Evolutionary conservation across 2,888 invertebrate genomes (phyloP).

Genomic region (Drosophila anomelani): DNA sequence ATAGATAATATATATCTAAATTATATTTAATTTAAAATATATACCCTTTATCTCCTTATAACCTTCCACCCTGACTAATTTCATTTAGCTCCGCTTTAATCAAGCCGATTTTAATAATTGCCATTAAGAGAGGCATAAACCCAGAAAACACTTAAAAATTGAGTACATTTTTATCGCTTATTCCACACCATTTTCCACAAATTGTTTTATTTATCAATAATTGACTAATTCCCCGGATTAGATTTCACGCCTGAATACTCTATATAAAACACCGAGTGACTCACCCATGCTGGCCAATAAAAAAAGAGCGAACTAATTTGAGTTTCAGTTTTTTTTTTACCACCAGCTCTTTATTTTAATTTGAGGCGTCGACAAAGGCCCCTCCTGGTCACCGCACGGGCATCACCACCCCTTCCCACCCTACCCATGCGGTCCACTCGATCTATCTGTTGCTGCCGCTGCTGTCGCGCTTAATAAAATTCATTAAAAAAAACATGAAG

Average conservation of each 20-base stretch:
- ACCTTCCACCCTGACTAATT: not conserved
- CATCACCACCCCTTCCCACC: constrained; percentile 1
- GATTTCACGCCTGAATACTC: constrained; percentile 14
- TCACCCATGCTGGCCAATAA: constrained; percentile 27
- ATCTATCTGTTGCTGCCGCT: constrained; percentile 32
- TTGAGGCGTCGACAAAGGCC: constrained; percentile 26
- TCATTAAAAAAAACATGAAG: constrained; percentile 48
- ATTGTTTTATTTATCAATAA: constrained; percentile 35
- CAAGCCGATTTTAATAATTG: constrained; percentile 1
- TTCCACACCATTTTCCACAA: constrained; percentile 18
- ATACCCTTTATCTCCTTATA: not conserved
- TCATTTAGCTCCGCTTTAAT: constrained; percentile 2
- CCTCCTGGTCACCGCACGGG: constrained; percentile 2
- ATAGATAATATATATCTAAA: no score
- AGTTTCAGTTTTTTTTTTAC: not conserved
- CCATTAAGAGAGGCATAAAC: constrained; percentile 1
- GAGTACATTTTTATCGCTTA: constrained; percentile 10
- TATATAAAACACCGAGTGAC: constrained; percentile 11
- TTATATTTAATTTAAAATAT: not conserved
- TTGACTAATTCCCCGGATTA: constrained; percentile 23
- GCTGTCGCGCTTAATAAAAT: constrained; percentile 63
- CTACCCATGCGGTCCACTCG: not conserved
- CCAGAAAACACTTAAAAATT: not conserved
- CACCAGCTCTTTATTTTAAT: constrained; percentile 31
- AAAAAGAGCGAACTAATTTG: constrained; percentile 17